These are phyloP conservation scores for Nemurella pictetii DNA, from an alignment of 2,888 invertebrate genomes.

Conservation along the genomic window DNA sequence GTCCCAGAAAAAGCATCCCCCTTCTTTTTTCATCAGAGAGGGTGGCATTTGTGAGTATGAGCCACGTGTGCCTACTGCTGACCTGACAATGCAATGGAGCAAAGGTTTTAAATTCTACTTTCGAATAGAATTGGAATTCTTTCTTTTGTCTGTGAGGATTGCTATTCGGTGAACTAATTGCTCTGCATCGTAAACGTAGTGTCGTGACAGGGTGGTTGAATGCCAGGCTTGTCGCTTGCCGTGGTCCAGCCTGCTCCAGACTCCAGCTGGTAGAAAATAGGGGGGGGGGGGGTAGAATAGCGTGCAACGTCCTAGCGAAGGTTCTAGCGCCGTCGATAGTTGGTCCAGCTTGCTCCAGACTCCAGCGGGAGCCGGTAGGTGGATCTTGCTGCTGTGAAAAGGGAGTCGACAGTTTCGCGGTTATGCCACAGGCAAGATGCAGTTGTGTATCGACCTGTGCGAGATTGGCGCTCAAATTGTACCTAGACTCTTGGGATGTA, in stretches of 20 bases:
- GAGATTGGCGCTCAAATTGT: no score
- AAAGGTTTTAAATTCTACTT: slow-evolving; percentile 20
- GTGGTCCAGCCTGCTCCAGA: neutral
- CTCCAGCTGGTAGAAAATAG: no score
- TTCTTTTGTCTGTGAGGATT: slow-evolving; percentile 22
- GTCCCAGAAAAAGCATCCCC: neutral
- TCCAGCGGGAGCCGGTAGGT: no score
- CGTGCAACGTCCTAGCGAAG: no score
- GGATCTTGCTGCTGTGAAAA: no score
- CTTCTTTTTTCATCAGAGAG: neutral
- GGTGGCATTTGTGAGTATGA: neutral
- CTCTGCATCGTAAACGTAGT: neutral
- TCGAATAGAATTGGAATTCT: slow-evolving; percentile 23
- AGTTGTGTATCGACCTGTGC: no score
- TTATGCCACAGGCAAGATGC: no score
- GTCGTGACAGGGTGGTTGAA: neutral
- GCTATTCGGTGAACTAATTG: slow-evolving; percentile 20
- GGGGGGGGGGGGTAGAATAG: no score
- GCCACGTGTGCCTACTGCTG: neutral
- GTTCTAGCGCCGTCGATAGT: no score
- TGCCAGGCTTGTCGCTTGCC: neutral
- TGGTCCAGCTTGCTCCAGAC: no score
- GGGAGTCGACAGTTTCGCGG: no score
- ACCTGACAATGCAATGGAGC: neutral
- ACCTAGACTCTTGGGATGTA: no score